Base-by-base conservation (phyloP, 2,888 invertebrate species). In the Nemotelus nigrinus region DNA sequence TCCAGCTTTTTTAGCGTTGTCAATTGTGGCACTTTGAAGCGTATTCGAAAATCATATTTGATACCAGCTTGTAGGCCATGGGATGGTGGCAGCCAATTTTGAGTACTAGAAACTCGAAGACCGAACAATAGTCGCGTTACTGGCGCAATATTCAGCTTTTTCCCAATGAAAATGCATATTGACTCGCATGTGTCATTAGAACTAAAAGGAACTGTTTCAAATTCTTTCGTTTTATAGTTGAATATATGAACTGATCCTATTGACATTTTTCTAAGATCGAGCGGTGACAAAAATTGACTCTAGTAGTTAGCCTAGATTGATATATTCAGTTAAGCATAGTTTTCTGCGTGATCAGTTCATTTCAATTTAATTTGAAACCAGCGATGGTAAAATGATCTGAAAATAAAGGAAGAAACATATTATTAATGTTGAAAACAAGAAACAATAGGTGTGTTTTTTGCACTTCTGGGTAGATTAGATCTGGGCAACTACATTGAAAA, bases 111-210 rank as follows among this genome's bases (percentile, higher is more conserved):
- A 81, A 92, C 89, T 83, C 93, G 89, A 65, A 96, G 86, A 25
- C 93, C 93, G 88, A 96, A 96, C 71, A 96, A 88, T 82, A 94
- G 92, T 79, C 94, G 89, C 60, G 93, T 92, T 48, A 94, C 88
- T 3, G 95, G 94, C 76, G 93, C 91, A 84, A 97, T 94, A 8
- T 90, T 90, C 80, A 93, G 88, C 80, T 90, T 88, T 60, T 74
- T 74, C 85, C 92, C 94, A 80, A 94, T 88, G 84, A 90, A 85
- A 81, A 91, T 90, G 83, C 94, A 92, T 57, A 94, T 88, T 83
- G 94, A 92, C 85, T 95, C 95, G 47, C 88, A 88, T 68, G 88
- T 88, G 81, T 88, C 86, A 68, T 88, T 77, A 2, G 80, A 74
- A 50, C 77, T 64, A 80, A 83, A 84, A 2, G 80, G 78, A 76